Conservation (phyloP, 2,888 invertebrate genomes). For the Eucriotettix oculatus region DNA sequence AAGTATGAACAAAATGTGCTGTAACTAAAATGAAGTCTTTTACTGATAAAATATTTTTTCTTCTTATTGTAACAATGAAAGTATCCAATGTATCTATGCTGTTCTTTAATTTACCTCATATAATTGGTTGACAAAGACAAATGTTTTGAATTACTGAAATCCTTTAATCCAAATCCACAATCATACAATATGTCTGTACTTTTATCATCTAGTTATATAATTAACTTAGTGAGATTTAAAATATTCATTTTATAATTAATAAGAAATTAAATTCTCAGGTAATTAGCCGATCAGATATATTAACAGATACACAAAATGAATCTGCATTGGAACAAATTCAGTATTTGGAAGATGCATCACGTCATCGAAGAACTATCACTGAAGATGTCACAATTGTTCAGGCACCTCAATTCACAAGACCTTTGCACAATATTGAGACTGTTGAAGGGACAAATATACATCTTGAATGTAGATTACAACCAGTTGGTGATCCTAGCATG, state of each 20-base stretch:
- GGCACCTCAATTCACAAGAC: slow-evolving; percentile 73
- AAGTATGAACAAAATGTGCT: too few relatives aligned
- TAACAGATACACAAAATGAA: slow-evolving; percentile 83
- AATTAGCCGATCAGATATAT: slow-evolving; percentile 61
- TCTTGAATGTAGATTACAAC: slow-evolving; percentile 78
- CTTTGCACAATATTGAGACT: slow-evolving; percentile 77
- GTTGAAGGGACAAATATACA: slow-evolving; percentile 84
- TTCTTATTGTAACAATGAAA: too few relatives aligned
- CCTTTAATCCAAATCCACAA: too few relatives aligned
- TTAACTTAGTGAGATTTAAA: too few relatives aligned
- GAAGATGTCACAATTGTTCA: slow-evolving; percentile 74
- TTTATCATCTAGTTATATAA: too few relatives aligned
- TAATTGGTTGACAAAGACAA: too few relatives aligned
- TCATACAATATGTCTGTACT: too few relatives aligned
- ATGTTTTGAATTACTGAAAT: too few relatives aligned
- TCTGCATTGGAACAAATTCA: slow-evolving; percentile 84
- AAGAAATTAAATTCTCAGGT: slow-evolving; percentile 23
- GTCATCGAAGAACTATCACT: slow-evolving; percentile 48
- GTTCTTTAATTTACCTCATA: too few relatives aligned
- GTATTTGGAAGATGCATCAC: slow-evolving; percentile 65
- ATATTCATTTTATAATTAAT: background rate
- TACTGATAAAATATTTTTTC: too few relatives aligned
- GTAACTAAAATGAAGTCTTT: too few relatives aligned
- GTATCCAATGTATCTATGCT: too few relatives aligned
- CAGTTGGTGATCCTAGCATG: slow-evolving; percentile 83